Conservation (phyloP, 2,888 invertebrate species). For the Heliothis peltigera region DNA sequence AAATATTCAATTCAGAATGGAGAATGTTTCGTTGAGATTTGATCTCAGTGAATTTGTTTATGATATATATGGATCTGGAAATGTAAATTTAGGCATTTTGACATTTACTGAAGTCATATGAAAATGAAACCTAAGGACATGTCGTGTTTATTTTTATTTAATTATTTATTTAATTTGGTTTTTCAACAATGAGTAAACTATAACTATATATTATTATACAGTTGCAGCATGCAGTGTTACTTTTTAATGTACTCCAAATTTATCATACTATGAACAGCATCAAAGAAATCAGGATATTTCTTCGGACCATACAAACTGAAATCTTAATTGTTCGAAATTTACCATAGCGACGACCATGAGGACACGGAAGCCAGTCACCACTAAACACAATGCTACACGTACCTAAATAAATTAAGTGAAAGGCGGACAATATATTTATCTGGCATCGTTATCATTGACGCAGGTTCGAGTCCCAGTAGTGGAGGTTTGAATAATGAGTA, state of each 20-base stretch:
- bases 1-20: constrained; percentile 42
- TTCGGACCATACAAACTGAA: background rate
- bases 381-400: constrained; percentile 40
- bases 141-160: too few species aligned
- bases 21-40: constrained; percentile 19
- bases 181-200: too few species aligned
- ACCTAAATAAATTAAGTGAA: constrained; percentile 62
- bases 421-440: constrained; percentile 67
- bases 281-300: background rate
- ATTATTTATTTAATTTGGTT: too few species aligned
- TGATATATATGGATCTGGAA: background rate
- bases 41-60: constrained; percentile 11
- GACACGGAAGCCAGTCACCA: constrained; percentile 51
- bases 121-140: too few species aligned
- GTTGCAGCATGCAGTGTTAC: too few species aligned
- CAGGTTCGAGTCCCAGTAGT: constrained; percentile 73
- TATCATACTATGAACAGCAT: background rate
- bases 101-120: too few species aligned
- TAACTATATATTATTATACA: too few species aligned
- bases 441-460: constrained; percentile 64
- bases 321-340: background rate
- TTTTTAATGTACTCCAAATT: too few species aligned
- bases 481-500: constrained; percentile 79
- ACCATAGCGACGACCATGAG: constrained; percentile 46
- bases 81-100: too few species aligned